These are phyloP conservation scores for Tipula confusa DNA, from an alignment of 2,888 invertebrate genomes.

Conservation along the genomic window DNA sequence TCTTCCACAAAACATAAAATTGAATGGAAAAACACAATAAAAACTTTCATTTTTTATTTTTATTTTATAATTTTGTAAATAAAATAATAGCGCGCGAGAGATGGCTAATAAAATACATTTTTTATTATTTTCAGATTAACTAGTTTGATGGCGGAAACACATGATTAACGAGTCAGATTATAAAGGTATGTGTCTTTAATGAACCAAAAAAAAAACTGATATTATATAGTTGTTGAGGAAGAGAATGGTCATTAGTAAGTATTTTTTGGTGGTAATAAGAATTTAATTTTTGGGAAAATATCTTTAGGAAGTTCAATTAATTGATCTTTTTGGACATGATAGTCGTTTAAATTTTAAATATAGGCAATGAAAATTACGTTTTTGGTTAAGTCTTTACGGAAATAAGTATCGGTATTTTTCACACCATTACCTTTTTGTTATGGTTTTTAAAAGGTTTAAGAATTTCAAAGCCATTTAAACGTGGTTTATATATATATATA, in stretches of 20 bases:
- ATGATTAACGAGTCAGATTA: background rate
- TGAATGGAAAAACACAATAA: background rate
- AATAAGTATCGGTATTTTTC: background rate
- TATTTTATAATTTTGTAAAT: no score
- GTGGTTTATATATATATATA: no score
- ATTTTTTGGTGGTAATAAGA: background rate
- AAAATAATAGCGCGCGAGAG: background rate
- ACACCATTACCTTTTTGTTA: background rate
- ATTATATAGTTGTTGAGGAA: background rate
- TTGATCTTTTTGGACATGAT: background rate
- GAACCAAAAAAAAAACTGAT: background rate
- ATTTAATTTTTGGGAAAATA: background rate
- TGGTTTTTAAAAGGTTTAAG: no score
- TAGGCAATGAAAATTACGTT: background rate
- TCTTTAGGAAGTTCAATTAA: background rate
- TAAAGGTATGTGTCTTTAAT: background rate
- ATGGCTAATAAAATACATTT: background rate
- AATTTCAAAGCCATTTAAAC: no score
- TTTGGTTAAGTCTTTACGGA: background rate
- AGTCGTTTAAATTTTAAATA: background rate
- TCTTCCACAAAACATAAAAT: background rate
- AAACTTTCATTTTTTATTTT: slow-evolving; percentile 7
- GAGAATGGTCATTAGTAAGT: background rate
- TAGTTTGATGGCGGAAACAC: background rate
- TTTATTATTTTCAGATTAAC: background rate